phyloP scores from a whole-genome alignment of 1,140 invertebrate genomes.

The Drosophila mayri region DNA sequence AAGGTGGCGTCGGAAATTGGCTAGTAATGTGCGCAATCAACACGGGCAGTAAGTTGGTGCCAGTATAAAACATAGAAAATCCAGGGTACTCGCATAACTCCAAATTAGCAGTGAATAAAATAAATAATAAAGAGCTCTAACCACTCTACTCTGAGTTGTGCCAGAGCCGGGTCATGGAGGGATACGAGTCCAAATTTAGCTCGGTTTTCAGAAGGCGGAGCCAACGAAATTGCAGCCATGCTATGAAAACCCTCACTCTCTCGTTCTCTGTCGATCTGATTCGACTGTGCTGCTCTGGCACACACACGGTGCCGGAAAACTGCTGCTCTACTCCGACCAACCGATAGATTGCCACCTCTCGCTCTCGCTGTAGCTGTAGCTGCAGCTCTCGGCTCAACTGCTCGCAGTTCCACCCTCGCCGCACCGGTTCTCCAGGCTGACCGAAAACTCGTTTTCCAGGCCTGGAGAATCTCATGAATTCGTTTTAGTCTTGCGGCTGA shows the following conservation, averaged over 20 bases:
- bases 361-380: constrained; percentile 35
- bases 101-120: constrained; percentile 66
- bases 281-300: constrained; percentile 46
- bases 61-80: not conserved
- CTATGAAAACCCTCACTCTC: constrained; percentile 52
- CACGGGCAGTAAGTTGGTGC: not conserved
- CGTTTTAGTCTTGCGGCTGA: constrained; percentile 80
- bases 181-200: constrained; percentile 7
- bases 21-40: constrained; percentile 24
- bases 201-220: constrained; percentile 55
- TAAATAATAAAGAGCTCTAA: constrained; percentile 50
- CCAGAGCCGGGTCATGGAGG: constrained; percentile 20
- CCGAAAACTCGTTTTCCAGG: constrained; percentile 66
- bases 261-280: constrained; percentile 20
- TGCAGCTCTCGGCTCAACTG: constrained; percentile 41
- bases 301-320: constrained; percentile 2
- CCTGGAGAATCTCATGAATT: constrained; percentile 78
- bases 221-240: constrained; percentile 72
- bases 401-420: constrained; percentile 51
- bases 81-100: constrained; percentile 58
- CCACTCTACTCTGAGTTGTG: constrained; percentile 33
- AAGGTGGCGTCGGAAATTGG: constrained; percentile 14
- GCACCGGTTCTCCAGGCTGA: constrained; percentile 32
- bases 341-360: constrained; percentile 29
- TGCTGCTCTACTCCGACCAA: constrained; percentile 15